Evolutionary conservation across 2,797 vertebrate species (phyloP), one percentile per base, ranked within the genome.

Genomic region (Lates japonicus): DNA sequence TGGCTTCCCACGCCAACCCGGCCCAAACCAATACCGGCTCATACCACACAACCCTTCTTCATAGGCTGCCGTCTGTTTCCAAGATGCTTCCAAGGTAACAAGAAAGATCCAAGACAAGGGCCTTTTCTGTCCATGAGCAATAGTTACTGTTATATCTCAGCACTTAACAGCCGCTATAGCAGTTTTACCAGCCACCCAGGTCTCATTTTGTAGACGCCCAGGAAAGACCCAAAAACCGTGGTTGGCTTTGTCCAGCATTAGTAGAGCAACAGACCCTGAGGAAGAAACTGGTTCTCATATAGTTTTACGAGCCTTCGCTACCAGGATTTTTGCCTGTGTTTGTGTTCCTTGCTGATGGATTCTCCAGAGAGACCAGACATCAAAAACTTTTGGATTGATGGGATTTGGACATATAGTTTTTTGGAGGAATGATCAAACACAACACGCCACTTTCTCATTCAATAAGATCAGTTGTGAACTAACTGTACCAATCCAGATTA

Each of bases 11-110:
- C 81, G 82, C 85, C 59, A 78, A 63, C 79, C 79, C 29, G 79
- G 83, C 89, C 87, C 91, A 88, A 90, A 79, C 87, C 88, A 82
- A 90, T 70, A 81, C 88, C 89, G 79, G 78, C 83, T 81, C 81
- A 12, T 82, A 37, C 71, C 65, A 77, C 80, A 82, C 86, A 87
- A 81, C 80, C 75, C 62, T 81, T 82, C 70, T 82, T 77, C 77
- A 86, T 51, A 74, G 46, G 44, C 86, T 51, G 70, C 86, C 81
- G n/a, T 69, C 79, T 68, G 35, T 59, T 88, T 90, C 88, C 84
- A 85, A 82, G 73, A 82, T 80, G 73, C 84, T 84, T 84, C n/a
- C 69, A 73, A 87, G 77, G 77, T 73, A 72, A 62, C 12, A 11
- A 51, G 63, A 70, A 20, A 37, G 70, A 76, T 82, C 79, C 80